Evolutionary conservation across 1,140 invertebrate genomes (phyloP).

Genomic region (Brachionus calyciflorus): DNA sequence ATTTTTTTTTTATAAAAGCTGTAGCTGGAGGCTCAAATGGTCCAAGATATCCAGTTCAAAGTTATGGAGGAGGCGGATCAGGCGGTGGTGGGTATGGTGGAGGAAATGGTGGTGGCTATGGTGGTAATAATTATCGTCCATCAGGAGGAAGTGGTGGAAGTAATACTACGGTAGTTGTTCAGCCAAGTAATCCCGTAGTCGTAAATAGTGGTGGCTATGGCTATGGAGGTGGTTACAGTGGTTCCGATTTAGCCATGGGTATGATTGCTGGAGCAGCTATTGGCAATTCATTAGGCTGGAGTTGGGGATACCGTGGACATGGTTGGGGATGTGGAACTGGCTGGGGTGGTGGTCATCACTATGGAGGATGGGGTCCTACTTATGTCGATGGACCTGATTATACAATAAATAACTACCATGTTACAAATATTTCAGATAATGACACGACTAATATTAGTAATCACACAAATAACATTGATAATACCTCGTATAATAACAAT

Average conservation of each 20-base stretch:
- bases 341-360: constrained; percentile 13
- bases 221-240: neutral
- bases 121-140: neutral
- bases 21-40: neutral
- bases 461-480: neutral
- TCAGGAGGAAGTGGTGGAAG: neutral
- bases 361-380: constrained; percentile 1
- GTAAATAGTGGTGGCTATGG: neutral
- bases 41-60: neutral
- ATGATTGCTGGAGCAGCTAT: constrained; percentile 40
- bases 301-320: constrained; percentile 28
- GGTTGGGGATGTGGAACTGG: constrained; percentile 28
- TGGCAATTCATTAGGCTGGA: constrained; percentile 21
- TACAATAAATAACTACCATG: constrained; percentile 20
- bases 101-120: neutral
- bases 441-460: constrained; percentile 32
- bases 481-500: neutral
- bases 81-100: neutral
- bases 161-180: constrained; percentile 35
- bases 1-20: neutral
- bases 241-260: constrained; percentile 19
- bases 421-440: constrained; percentile 30
- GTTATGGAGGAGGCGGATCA: constrained; percentile 10
- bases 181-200: constrained; percentile 25
- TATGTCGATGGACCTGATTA: constrained; percentile 8